A percentile compares a stretch with the other conserved stretches of the same genome.
These are phyloP conservation scores for Hylyphantes graminicola DNA, from an alignment of 1,140 invertebrate species.

Conservation along the genomic window DNA sequence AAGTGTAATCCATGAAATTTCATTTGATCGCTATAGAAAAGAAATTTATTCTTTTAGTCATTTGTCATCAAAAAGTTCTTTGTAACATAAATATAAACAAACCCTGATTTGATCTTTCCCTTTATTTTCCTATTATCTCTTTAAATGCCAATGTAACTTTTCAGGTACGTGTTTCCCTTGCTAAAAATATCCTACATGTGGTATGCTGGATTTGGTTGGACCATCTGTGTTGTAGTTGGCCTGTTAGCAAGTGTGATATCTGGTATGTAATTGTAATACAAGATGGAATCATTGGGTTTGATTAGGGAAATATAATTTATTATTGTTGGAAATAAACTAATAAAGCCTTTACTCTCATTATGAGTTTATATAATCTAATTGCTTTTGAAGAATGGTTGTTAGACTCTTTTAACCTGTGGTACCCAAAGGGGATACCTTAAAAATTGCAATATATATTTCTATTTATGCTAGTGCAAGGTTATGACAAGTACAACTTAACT, in stretches of 20 bases:
- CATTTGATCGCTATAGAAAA: not conserved
- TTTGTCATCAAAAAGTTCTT: not conserved
- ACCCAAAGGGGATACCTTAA: no score
- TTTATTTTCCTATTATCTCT: not conserved
- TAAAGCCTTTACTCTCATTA: no score
- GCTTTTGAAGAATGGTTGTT: no score
- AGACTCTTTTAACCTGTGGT: no score
- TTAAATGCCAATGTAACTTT: not conserved
- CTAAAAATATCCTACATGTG: conserved; percentile 90
- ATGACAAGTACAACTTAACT: no score
- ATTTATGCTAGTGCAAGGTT: no score
- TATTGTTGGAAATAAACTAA: no score
- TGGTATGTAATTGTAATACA: conserved; percentile 61
- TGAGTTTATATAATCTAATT: no score
- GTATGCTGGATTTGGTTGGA: conserved; percentile 79
- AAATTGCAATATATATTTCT: no score
- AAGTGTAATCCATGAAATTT: no score
- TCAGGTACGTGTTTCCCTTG: conserved; percentile 64
- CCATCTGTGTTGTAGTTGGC: conserved; percentile 76
- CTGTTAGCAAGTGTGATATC: conserved; percentile 70
- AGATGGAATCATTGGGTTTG: no score
- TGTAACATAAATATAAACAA: not conserved
- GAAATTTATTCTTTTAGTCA: not conserved
- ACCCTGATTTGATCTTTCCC: not conserved
- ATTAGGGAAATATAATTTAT: no score